These are phyloP conservation scores for Mormyrus iriodes DNA, from an alignment of 2,113 vertebrate species.

Conservation along the genomic window DNA sequence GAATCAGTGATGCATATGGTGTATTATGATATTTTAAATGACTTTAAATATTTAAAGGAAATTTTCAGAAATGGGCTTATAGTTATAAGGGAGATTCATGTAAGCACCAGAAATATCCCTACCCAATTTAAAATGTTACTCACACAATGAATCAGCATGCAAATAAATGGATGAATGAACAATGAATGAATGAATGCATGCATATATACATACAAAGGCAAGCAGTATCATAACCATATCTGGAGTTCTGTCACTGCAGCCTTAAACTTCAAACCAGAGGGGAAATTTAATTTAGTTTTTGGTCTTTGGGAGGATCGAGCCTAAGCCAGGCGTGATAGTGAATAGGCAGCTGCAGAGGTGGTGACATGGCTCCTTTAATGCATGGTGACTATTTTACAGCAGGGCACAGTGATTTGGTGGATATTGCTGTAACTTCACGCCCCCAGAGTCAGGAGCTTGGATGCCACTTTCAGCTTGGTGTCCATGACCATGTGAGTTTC, in stretches of 20 bases:
- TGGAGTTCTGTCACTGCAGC: not conserved
- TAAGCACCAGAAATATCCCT: not conserved
- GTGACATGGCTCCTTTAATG: conserved; percentile 62
- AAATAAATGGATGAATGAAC: too few species aligned
- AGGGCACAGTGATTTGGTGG: not conserved
- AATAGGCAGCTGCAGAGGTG: conserved; percentile 39
- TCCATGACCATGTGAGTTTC: not conserved
- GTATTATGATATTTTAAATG: not conserved
- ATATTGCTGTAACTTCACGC: not conserved
- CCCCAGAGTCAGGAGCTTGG: not conserved
- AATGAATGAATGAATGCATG: too few species aligned
- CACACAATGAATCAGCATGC: not conserved
- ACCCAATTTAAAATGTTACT: not conserved
- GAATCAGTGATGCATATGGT: not conserved
- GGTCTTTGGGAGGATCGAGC: not conserved
- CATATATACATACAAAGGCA: not conserved
- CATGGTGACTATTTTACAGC: conserved; percentile 25
- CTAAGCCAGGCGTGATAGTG: conserved; percentile 36
- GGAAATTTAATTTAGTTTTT: not conserved
- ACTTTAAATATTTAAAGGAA: not conserved
- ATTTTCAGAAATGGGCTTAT: not conserved
- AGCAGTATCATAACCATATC: not conserved
- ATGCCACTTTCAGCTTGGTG: not conserved
- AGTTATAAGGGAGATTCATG: not conserved
- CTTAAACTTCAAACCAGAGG: not conserved